phyloP scores from a whole-genome alignment of 2,888 invertebrate species.

The Notodonta ziczac region DNA sequence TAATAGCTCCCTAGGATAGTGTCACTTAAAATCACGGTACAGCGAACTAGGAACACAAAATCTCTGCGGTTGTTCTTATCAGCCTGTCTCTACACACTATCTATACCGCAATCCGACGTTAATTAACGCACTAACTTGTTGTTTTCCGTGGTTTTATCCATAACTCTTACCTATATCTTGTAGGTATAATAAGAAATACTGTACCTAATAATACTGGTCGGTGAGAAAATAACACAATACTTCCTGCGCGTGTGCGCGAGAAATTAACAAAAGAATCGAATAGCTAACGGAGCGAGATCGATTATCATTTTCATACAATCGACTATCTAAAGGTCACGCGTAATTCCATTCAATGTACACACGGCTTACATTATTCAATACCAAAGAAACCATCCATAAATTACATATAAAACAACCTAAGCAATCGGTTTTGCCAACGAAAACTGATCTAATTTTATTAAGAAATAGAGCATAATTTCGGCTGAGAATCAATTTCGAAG shows the following conservation, averaged over 20 bases:
- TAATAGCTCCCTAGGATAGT: conserved; percentile 34
- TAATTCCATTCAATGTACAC: conserved; percentile 74
- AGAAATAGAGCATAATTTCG: conserved; percentile 43
- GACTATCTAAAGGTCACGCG: conserved; percentile 79
- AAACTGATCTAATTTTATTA: conserved; percentile 36
- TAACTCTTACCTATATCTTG: neutral
- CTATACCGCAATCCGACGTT: conserved; percentile 30
- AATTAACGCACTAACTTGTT: conserved; percentile 33
- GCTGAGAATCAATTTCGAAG: conserved; percentile 34
- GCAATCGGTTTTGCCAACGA: conserved; percentile 9
- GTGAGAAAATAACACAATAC: conserved; percentile 40
- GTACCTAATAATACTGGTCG: conserved; percentile 20
- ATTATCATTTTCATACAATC: conserved; percentile 82
- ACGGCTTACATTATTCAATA: conserved; percentile 63
- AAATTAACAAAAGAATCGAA: conserved; percentile 65
- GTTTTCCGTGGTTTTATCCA: conserved; percentile 9
- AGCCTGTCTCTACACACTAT: conserved; percentile 26
- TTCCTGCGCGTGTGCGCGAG: conserved; percentile 47
- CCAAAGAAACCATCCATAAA: conserved; percentile 67
- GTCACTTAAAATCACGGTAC: conserved; percentile 34
- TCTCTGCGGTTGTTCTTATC: conserved; percentile 31
- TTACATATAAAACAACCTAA: conserved; percentile 42
- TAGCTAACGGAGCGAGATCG: conserved; percentile 70
- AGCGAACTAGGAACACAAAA: conserved; percentile 10
- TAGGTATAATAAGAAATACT: neutral